A percentile compares a stretch with the other conserved stretches of the same genome.
These are phyloP conservation scores for Copidosoma aretas DNA, from an alignment of 2,888 invertebrate genomes.

Conservation along the genomic window DNA sequence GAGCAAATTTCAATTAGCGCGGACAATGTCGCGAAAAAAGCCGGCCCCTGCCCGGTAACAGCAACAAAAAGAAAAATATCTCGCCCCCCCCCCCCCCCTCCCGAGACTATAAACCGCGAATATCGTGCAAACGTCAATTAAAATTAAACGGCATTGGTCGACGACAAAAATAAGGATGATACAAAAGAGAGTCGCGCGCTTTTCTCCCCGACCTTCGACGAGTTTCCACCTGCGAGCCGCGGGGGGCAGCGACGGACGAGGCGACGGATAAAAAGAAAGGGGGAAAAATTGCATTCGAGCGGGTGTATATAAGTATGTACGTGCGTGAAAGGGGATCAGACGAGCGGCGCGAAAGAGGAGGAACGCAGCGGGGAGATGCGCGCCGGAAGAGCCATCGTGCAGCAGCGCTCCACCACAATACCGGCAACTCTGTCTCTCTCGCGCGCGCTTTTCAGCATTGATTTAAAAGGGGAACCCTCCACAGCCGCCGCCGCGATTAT, in stretches of 20 bases:
- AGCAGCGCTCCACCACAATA: too few relatives aligned
- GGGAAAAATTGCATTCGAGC: neutral
- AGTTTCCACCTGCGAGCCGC: neutral
- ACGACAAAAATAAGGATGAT: neutral
- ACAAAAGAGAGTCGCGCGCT: neutral
- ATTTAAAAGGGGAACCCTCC: constrained; percentile 11
- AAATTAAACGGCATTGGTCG: constrained; percentile 11
- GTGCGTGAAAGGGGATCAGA: neutral
- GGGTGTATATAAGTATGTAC: too few relatives aligned
- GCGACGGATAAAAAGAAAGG: neutral
- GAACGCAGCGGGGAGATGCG: neutral
- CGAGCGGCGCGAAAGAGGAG: neutral
- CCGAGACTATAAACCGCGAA: neutral
- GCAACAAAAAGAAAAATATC: too few relatives aligned
- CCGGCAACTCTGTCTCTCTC: too few relatives aligned
- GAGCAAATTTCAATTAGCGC: too few relatives aligned
- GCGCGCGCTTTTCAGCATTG: constrained; percentile 24
- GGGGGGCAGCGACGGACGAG: neutral
- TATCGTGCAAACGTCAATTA: constrained; percentile 12
- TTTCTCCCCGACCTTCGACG: neutral
- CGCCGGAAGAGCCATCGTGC: neutral
- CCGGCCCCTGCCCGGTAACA: too few relatives aligned
- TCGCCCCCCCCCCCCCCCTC: too few relatives aligned
- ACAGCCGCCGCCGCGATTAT: too few relatives aligned
- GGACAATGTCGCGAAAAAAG: too few relatives aligned